Base-by-base conservation (phyloP, 2,797 vertebrate genomes). In the Bradypodion ventrale region DNA sequence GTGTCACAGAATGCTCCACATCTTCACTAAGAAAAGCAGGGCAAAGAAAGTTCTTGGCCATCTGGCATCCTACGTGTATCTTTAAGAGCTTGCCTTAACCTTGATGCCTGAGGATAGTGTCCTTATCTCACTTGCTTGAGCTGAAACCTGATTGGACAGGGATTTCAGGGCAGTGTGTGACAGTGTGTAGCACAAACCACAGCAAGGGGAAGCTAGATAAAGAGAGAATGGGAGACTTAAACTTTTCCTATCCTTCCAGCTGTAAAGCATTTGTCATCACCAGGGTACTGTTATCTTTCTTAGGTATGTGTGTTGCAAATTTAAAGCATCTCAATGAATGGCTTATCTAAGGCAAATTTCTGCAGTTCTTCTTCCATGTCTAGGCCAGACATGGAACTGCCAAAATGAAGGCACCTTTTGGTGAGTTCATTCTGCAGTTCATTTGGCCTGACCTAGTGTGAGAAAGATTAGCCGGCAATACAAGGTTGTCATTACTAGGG, bases 41-140 rank as follows among this genome's bases (percentile, higher is more conserved):
- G 66, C 12, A 15, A 78, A 86, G 85, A 37, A 0, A 0, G 56
- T 32, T 2, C n/a, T 78, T 85, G 35, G 1, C 73, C 60, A 19
- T 83, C 85, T 69, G 75, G 46, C 16, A 1, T 29, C 6, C 35
- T n/a, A 40, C 21, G 56, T 56, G 21, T 56, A 66, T 40, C 66
- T 82, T 78, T 9, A 60, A 68, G 84, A 83, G 87, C 76, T 68
- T 52, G 10, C 70, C 70, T 2, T 42, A 6, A 68, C 46, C 76
- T 81, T 83, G 72, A 0, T 0, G 75, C 70, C 2, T 60, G 87
- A 65, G 85, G 79, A 83, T 35, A 75, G 85, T 56, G 75, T 83
- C 85, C 85, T 89, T 15, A 37, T 86, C 85, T 86, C 87, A 76
- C 87, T 87, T 21, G 65, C 84, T 81, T 84, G 85, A 90, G 88